A percentile compares a stretch with the other conserved stretches of the same genome.
phyloP scores from a whole-genome alignment of 2,797 vertebrate species.

The Xerus rutilus region DNA sequence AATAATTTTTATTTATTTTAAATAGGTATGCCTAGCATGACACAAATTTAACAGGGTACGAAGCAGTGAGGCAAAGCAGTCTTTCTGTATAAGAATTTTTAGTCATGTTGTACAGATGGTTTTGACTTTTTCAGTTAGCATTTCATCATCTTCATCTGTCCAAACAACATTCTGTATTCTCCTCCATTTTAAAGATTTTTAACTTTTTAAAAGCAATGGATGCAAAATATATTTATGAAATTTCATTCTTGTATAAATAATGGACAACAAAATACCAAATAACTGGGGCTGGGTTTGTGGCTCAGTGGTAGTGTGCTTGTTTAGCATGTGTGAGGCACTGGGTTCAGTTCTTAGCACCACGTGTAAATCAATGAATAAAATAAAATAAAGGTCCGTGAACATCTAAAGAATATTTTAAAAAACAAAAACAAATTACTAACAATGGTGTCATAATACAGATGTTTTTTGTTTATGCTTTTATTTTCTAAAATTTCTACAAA shows the following conservation, averaged over 20 bases:
- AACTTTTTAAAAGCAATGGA: neutral
- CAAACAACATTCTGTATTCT: conserved; percentile 1
- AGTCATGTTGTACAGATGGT: neutral
- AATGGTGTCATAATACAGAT: neutral
- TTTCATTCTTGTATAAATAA: conserved; percentile 64
- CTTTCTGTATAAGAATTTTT: neutral
- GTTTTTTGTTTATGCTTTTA: conserved; percentile 45
- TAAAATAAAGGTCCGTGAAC: no score
- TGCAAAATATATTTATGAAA: conserved; percentile 47
- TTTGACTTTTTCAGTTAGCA: neutral
- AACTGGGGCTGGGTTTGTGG: no score
- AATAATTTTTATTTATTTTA: conserved; percentile 25
- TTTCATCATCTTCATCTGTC: neutral
- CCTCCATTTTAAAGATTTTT: neutral
- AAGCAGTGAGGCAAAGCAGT: neutral
- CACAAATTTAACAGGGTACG: neutral
- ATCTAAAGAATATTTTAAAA: no score
- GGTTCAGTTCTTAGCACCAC: no score
- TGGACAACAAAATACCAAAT: neutral
- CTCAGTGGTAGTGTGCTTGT: no score
- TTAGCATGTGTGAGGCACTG: no score
- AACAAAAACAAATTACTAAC: neutral
- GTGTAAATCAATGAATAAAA: no score
- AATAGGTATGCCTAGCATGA: neutral
- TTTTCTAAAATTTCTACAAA: conserved; percentile 58